A percentile compares a stretch with the other conserved stretches of the same genome.
Evolutionary conservation across 2,797 vertebrate species (phyloP).

Genomic region (Poliocrania exsul): DNA sequence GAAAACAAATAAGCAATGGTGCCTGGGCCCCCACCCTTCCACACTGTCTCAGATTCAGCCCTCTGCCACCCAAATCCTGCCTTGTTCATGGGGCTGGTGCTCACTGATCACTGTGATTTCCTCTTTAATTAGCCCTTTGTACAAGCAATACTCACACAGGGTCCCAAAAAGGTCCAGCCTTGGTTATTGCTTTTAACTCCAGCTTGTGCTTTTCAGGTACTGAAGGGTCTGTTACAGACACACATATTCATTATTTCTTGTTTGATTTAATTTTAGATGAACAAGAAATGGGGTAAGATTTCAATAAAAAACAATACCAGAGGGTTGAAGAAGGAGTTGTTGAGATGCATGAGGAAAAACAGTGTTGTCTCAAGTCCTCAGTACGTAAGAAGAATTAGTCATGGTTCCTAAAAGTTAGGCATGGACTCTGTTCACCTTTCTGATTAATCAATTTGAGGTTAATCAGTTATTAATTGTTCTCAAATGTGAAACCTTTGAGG

Average conservation of each 20-base stretch:
- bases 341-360: background rate
- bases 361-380: background rate
- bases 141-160: fast-evolving
- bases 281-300: constrained; percentile 8
- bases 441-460: background rate
- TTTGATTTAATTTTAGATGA: constrained; percentile 11
- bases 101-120: background rate
- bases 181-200: background rate
- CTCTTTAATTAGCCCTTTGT: background rate
- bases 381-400: background rate
- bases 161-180: background rate
- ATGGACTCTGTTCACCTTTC: background rate
- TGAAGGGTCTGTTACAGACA: background rate
- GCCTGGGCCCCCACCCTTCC: background rate
- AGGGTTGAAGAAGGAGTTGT: background rate
- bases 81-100: background rate
- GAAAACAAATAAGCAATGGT: background rate
- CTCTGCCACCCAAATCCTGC: background rate
- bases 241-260: background rate
- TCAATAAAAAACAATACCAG: background rate
- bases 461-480: constrained; percentile 5
- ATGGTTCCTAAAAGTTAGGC: background rate
- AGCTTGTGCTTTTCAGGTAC: background rate
- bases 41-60: background rate
- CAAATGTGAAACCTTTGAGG: background rate